phyloP scores from a whole-genome alignment of 2,888 invertebrate genomes.

The Minunthozetes semirufus region DNA sequence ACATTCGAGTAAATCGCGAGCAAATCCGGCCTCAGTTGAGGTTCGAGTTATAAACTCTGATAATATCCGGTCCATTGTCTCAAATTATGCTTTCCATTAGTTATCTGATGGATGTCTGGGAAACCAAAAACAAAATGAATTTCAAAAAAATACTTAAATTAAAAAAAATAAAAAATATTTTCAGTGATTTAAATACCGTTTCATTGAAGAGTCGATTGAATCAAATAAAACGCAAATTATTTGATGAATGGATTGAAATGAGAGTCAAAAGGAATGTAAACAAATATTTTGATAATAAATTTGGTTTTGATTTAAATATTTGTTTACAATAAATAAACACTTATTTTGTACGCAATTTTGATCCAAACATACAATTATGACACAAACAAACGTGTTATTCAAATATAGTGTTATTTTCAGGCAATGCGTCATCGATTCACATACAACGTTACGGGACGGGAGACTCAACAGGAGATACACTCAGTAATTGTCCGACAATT shows the following conservation, averaged over 20 bases:
- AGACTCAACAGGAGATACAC: background rate
- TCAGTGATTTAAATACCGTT: background rate
- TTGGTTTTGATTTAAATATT: background rate
- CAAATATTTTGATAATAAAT: background rate
- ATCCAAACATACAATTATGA: background rate
- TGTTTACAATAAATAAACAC: constrained; percentile 1
- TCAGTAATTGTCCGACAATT: too few relatives aligned
- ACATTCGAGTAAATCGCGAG: constrained; percentile 43
- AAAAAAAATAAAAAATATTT: background rate
- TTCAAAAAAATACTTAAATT: background rate
- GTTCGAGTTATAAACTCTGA: constrained; percentile 44
- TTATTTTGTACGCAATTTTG: background rate
- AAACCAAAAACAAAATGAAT: background rate
- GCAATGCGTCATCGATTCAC: background rate
- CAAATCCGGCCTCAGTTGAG: constrained; percentile 43
- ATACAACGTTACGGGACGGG: background rate
- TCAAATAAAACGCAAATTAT: background rate
- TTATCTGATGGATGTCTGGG: background rate
- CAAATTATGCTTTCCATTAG: background rate
- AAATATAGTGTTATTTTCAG: background rate
- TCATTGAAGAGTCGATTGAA: background rate
- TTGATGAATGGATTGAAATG: background rate
- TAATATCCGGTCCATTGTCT: constrained; percentile 43
- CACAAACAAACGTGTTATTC: constrained; percentile 15
- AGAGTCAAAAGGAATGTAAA: background rate